Conservation (phyloP, 35 echinoderm and acorn worm species). For the Acanthaster planci region DNA sequence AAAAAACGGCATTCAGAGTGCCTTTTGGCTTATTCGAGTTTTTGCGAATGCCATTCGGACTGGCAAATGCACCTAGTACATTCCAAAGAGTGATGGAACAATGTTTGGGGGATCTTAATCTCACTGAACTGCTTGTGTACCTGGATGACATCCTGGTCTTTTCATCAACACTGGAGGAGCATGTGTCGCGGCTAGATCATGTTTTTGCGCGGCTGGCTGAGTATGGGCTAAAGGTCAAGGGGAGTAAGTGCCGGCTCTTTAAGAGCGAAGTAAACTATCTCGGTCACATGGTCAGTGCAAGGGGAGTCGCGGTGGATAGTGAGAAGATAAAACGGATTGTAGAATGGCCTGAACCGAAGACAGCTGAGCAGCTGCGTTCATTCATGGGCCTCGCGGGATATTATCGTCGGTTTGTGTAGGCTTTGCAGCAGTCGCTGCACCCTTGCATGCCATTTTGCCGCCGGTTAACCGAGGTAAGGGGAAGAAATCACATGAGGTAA, state of each 20-base stretch:
- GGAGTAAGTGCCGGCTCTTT: constrained; percentile 59
- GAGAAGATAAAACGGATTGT: constrained; percentile 56
- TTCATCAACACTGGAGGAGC: constrained; percentile 64
- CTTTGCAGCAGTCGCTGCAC: constrained; percentile 72
- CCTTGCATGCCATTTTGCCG: constrained; percentile 59
- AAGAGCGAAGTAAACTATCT: constrained; percentile 35
- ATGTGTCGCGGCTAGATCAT: constrained; percentile 42
- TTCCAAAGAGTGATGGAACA: constrained; percentile 69
- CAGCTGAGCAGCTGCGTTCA: constrained; percentile 36
- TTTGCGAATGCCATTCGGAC: constrained; percentile 57
- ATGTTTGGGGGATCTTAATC: constrained; percentile 53
- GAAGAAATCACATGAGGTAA: background rate
- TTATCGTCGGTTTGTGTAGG: constrained; percentile 62
- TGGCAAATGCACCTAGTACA: constrained; percentile 61
- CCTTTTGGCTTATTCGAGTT: constrained; percentile 56
- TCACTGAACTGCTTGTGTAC: constrained; percentile 58
- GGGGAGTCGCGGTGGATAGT: constrained; percentile 45
- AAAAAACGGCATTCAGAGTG: constrained; percentile 64
- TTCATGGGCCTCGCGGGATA: constrained; percentile 72
- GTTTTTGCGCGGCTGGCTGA: constrained; percentile 35
- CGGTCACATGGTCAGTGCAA: constrained; percentile 42
- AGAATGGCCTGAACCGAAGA: constrained; percentile 49
- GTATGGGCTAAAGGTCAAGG: constrained; percentile 50
- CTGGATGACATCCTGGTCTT: constrained; percentile 82
- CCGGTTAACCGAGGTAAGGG: background rate